Base-by-base conservation (phyloP, 2,797 vertebrate genomes). In the Smutsia gigantea region DNA sequence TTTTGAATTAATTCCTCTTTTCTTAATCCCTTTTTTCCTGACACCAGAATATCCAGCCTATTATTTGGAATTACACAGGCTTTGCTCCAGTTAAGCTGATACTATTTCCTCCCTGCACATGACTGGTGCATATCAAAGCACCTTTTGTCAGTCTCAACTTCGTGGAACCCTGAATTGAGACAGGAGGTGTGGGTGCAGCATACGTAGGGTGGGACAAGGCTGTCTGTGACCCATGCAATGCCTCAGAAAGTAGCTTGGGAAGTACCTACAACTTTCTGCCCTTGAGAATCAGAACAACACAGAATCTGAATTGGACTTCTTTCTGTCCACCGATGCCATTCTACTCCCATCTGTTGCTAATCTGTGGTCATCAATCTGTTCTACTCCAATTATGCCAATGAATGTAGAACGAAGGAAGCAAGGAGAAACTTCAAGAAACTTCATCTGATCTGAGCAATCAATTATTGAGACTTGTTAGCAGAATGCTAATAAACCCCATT, bases 201-300 rank as follows among this genome's bases (percentile, higher is more conserved):
- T 5, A 8, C 2, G 2, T 4, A 53, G 14, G 14, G 17, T 1
- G 0, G 34, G 4, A 4, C 15, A 7, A 2, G 3, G 4, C 18
- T 2, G 1, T 27, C 29, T 66, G 18, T 1, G 29, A 21, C 19
- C 10, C 17, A 46, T 0, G 0, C 0, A 3, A 11, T 31, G 21
- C 39, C 64, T 31, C 13, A 18, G 46, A 18, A 21, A 5, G 9
- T 3, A 23, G 10, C 34, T 6, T 63, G 11, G 31, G 37, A 81
- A 64, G 5, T 4, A 10, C 18, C 6, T 2, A 4, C 1, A 21
- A 9, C 15, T 23, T 11, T 18, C 37, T 21, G 2, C 23, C 31
- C 31, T 18, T n/a, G 42, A 77, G n/a, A 82, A 19, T 17, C n/a
- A 46, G 39, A n/a, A 39, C 34, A 39, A 39, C 25, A 5, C 12